Evolutionary conservation across 2,888 invertebrate species (phyloP), one percentile per base, ranked within the genome.

Genomic region (Stictocephala bisonia): DNA sequence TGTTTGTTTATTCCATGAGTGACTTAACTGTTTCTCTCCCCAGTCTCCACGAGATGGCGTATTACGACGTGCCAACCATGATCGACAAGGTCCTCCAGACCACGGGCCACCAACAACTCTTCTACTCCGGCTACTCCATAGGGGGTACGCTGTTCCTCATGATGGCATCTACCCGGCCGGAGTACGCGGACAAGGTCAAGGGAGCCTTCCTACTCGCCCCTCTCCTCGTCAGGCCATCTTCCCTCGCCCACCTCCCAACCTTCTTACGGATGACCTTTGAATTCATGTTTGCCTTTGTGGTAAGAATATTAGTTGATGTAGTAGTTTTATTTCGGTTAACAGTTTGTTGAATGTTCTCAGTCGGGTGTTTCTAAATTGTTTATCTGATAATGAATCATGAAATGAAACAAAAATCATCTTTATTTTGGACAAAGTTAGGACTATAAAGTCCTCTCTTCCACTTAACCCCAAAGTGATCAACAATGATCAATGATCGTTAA

Each of bases 61-160:
- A 85, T 76, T 85, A 86, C 78, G 90, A 90, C 79, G 78, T 87
- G 0, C 87, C 89, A 1, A 85, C 87, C 0, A 86, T 86, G 82
- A 84, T 90, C 35, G 87, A 89, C 80, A 83, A 84, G 51, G 84
- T 89, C 0, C 80, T 86, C 2, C 82, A 84, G 74, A 86, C 24
- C 82, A 86, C 72, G 75, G 86, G 70, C 11, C 78, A 78, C 40
- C 53, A 67, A 18, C 72, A 77, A 51, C 51, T 81, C 15, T 77
- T 88, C 76, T 89, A 86, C 83, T 80, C 89, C 20, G 89, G 89
- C 1, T 88, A 89, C 81, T 89, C 89, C 0, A 85, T 90, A 84
- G 90, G 89, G 0, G 85, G 86, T 3, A 86, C 72, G 18, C 35
- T 66, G 35, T 66, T 51, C 26, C 64, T 64, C 82, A 86, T 87